These are phyloP conservation scores for Ormyrus nitidulus DNA, from an alignment of 2,888 invertebrate species.

Conservation along the genomic window DNA sequence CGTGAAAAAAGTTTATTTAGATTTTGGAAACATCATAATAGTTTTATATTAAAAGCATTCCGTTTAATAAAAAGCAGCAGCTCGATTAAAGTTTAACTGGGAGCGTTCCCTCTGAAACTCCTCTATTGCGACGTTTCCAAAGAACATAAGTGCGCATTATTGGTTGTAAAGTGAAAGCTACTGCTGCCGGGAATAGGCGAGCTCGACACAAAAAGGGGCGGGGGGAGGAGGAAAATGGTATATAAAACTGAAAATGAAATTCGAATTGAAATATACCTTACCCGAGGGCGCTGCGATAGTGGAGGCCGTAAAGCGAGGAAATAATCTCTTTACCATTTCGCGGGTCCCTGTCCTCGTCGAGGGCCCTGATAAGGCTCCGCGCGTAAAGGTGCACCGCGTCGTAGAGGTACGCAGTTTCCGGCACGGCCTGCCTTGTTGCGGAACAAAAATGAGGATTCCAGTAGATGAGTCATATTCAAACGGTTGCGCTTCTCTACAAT, in stretches of 20 bases:
- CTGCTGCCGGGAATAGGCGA: no score
- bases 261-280: conserved; percentile 69
- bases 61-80: no score
- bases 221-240: no score
- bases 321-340: conserved; percentile 90
- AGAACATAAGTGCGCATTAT: no score
- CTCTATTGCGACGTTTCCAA: no score
- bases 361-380: conserved; percentile 84
- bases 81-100: no score
- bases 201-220: no score
- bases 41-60: no score
- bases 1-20: no score
- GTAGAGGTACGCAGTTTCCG: conserved; percentile 94
- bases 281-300: conserved; percentile 92
- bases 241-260: not conserved
- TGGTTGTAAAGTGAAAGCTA: no score
- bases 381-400: conserved; percentile 96
- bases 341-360: conserved; percentile 83
- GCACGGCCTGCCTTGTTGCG: conserved; percentile 82
- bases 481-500: not conserved
- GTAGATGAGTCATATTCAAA: conserved; percentile 49
- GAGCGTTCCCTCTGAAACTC: no score
- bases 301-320: conserved; percentile 84
- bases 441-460: conserved; percentile 58
- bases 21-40: no score